A percentile compares a stretch with the other conserved stretches of the same genome.
Evolutionary conservation across 2,888 invertebrate genomes (phyloP).

Genomic region (Campaea margaritaria): DNA sequence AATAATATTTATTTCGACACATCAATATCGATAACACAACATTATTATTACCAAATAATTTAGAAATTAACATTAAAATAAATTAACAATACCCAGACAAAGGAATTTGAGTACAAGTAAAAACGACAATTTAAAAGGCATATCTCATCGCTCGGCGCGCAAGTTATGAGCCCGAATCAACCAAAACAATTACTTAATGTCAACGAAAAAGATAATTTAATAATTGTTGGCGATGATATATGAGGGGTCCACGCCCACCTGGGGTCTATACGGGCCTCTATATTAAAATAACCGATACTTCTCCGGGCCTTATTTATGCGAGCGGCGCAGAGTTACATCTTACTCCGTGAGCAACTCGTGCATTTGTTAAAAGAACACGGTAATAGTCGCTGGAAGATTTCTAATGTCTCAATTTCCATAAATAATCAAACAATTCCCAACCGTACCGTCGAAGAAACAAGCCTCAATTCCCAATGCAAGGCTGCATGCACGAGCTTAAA

Average conservation of each 20-base stretch:
- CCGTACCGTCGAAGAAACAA: conserved; percentile 45
- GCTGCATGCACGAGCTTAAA: conserved; percentile 62
- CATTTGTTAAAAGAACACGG: conserved; percentile 84
- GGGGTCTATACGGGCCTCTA: conserved; percentile 71
- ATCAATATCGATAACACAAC: conserved; percentile 8
- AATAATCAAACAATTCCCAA: conserved; percentile 47
- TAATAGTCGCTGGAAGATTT: conserved; percentile 80
- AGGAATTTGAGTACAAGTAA: conserved; percentile 63
- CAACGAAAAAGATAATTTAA: conserved; percentile 85
- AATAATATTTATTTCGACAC: conserved; percentile 19
- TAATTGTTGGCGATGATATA: conserved; percentile 83
- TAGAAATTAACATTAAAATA: conserved; percentile 34
- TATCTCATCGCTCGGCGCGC: conserved; percentile 69
- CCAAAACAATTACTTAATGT: conserved; percentile 84
- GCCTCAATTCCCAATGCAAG: conserved; percentile 49
- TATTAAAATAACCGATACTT: conserved; percentile 81
- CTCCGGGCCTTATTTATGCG: conserved; percentile 78
- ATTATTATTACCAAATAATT: conserved; percentile 20
- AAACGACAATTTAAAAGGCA: conserved; percentile 70
- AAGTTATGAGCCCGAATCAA: conserved; percentile 66
- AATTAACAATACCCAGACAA: conserved; percentile 55
- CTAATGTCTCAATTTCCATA: conserved; percentile 83
- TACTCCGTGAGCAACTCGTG: conserved; percentile 75
- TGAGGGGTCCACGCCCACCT: conserved; percentile 78
- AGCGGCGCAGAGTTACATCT: conserved; percentile 79